These are phyloP conservation scores for Dermatophagoides farinae DNA, from an alignment of 1,140 invertebrate genomes.

Conservation along the genomic window DNA sequence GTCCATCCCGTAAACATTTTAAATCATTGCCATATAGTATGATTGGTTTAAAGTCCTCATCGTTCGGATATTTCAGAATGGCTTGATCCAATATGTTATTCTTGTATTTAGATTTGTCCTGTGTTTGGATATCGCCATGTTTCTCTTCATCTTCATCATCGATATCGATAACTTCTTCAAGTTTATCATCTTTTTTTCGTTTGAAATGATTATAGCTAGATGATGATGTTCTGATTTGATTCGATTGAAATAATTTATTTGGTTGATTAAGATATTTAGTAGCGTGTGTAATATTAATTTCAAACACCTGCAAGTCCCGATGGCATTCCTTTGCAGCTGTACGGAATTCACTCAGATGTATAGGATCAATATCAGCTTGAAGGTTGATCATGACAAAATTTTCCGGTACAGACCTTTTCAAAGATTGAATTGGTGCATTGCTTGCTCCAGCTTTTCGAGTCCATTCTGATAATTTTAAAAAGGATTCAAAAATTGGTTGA, in stretches of 20 bases:
- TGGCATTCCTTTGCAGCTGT: neutral
- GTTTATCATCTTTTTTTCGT: neutral
- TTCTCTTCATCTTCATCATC: conserved; percentile 10
- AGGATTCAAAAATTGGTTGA: conserved; percentile 2
- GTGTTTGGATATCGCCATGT: neutral
- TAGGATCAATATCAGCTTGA: neutral
- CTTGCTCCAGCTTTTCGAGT: neutral
- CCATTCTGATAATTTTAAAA: neutral
- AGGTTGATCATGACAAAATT: conserved; percentile 1
- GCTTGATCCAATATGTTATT: neutral
- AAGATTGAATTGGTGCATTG: no score
- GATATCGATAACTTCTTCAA: neutral
- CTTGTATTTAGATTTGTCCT: neutral
- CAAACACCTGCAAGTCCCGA: neutral
- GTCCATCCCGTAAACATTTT: conserved; percentile 64
- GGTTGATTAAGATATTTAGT: neutral
- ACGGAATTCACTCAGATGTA: neutral
- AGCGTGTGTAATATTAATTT: neutral
- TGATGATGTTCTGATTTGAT: neutral
- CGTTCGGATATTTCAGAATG: conserved; percentile 1
- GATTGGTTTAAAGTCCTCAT: conserved; percentile 38
- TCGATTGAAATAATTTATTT: neutral
- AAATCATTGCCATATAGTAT: conserved; percentile 79
- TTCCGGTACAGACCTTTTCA: neutral
- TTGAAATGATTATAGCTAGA: neutral